A percentile compares a stretch with the other conserved stretches of the same genome.
Conservation (phyloP, 2,113 vertebrate genomes). For the Aleadryas rufinucha region DNA sequence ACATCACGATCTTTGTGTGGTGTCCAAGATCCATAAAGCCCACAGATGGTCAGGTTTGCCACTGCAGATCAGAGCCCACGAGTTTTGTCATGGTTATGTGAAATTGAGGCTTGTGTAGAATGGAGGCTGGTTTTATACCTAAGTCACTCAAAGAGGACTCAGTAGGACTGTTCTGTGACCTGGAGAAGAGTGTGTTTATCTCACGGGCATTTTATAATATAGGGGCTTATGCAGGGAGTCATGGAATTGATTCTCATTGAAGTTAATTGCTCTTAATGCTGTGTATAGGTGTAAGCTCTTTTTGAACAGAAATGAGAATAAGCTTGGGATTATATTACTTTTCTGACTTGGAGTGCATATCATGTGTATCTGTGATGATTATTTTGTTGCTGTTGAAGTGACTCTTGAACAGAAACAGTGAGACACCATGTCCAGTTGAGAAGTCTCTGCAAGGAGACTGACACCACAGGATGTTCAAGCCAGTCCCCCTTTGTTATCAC, state of each 20-base stretch:
- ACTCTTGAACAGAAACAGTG: background rate
- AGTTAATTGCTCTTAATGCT: background rate
- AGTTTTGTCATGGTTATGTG: background rate
- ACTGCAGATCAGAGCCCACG: background rate
- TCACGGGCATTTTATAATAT: background rate
- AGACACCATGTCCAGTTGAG: background rate
- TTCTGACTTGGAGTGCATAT: background rate
- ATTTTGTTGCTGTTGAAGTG: background rate
- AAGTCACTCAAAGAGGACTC: background rate
- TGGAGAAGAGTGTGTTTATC: background rate
- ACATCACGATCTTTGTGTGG: background rate
- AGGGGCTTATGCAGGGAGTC: background rate
- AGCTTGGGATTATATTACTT: background rate
- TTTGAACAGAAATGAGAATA: background rate
- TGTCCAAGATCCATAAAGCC: background rate
- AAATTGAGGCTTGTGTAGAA: background rate
- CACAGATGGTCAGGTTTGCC: background rate
- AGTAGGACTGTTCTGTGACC: background rate
- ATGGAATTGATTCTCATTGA: background rate
- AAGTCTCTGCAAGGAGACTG: background rate
- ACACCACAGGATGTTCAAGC: background rate
- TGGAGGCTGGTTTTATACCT: background rate
- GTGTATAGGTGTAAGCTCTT: background rate
- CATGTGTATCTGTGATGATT: background rate
- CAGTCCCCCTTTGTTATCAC: background rate